Base-by-base conservation (phyloP, 2,888 invertebrate species). In the Sinohyriopsis cumingii region DNA sequence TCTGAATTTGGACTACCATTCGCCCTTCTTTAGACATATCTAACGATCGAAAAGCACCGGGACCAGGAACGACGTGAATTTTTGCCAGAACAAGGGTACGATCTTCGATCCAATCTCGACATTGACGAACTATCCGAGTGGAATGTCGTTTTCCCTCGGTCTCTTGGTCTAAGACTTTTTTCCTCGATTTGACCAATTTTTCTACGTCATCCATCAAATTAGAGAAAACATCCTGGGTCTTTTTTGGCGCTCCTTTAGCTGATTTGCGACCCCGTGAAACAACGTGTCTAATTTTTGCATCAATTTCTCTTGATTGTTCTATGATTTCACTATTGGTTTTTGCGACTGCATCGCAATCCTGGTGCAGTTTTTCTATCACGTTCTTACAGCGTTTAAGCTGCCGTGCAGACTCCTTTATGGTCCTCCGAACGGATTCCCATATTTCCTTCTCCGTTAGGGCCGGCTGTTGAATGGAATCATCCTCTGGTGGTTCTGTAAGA, bases 161-260 rank as follows among this genome's bases (percentile, higher is more conserved):
- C 61, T 82, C 83, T 68, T 71, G 71, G 18, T 71, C 72, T n/a
- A 77, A 56, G 18, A 77, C 77, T 55, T 74, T 73, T 57, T 72
- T 71, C 57, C 79, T 66, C 3, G 75, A 62, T 62, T 69, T 75
- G 55, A 80, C 77, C 62, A 83, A 65, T 59, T 71, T 74, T 63
- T 80, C 71, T 59, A 82, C 78, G 71, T 83, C 82, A n/a, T 79
- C 77, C 71, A 83, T 78, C 62, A 83, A 65, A 63, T 72, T 76
- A 18, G 75, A 74, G 65, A 82, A 83, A 45, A 82, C 59, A 61
- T 81, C 80, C 59, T 79, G 77, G 1, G 79, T 82, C 65, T 71
- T 78, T 67, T 69, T 77, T 22, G 82, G 78, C 9, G 69, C 72
- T 1, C 64, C 66, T 66, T 73, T 75, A 3, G 77, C 77, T 33